Evolutionary conservation across 2,113 vertebrate species (phyloP), one percentile per base, ranked within the genome.

Genomic region (Sinocyclocheilus rhinocerous): DNA sequence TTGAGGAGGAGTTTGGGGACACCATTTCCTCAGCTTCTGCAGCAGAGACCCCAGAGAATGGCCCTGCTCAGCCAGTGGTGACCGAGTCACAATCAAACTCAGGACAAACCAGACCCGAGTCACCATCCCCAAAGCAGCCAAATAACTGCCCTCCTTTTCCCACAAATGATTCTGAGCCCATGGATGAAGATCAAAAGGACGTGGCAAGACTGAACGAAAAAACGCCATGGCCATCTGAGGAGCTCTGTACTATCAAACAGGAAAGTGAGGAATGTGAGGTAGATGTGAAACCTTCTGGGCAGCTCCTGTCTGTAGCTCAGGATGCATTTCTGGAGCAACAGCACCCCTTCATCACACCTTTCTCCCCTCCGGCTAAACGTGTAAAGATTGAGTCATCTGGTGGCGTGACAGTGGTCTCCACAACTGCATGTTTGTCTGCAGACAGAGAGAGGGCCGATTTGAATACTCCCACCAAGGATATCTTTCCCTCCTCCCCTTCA

Each of bases 1-100:
- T 99, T 81, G 98, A 99, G 93, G 97, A 97, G 0, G 97, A 99
- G 92, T 99, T 98, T 77, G 98, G 97, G 85, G 97, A 97, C 91
- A 87, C 93, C 85, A 26, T 88, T 75, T 92, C 83, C 81, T 36
- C 87, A 48, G 52, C 73, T 33, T n/a, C 87, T 48, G 22, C 22
- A 5, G 6, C 85, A 61, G 87, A 88, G 22, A 70, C 52, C 4
- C 75, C 72, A 72, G 87, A 90, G 24, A 87, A 81, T 84, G 92
- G 45, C 48, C 57, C 87, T 81, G 85, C 88, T 88, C 88, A 88
- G 75, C 63, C 24, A 45, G 75, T 18, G 11, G 89, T 45, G 26
- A 91, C 81, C 50, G 89, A 86, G 67, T 89, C 89, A 57, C 88
- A 91, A 83, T 85, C 59, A 83, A 89, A 87, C 91, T 92, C 92